phyloP scores from a whole-genome alignment of 2,113 vertebrate species.

The Tenebrosternarchus preto region DNA sequence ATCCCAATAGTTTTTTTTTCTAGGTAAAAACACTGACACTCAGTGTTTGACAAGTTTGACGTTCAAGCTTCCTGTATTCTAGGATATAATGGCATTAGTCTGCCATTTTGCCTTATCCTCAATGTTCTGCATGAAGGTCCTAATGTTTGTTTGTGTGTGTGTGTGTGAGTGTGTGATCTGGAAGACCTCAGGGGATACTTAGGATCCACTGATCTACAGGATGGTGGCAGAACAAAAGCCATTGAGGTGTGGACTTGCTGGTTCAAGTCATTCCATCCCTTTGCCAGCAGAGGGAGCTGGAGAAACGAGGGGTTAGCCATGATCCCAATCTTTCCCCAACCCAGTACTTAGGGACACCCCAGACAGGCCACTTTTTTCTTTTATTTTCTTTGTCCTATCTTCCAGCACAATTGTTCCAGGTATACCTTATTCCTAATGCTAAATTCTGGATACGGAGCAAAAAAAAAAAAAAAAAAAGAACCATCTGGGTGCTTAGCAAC shows the following conservation, averaged over 20 bases:
- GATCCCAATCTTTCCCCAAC: too few species aligned
- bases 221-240: not conserved
- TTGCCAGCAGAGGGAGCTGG: conserved; percentile 32
- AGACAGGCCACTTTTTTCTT: not conserved
- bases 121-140: conserved; percentile 33
- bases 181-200: conserved; percentile 30
- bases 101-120: conserved; percentile 47
- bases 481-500: too few species aligned
- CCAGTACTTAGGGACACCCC: too few species aligned
- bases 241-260: conserved; percentile 27
- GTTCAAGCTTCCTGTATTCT: not conserved
- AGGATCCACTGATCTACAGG: conserved; percentile 24
- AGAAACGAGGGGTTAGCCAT: conserved; percentile 8
- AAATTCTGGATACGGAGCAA: too few species aligned
- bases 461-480: not conserved
- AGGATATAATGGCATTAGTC: conserved; percentile 35
- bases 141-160: conserved; percentile 36
- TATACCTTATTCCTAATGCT: too few species aligned
- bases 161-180: not conserved
- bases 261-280: conserved; percentile 32
- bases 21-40: not conserved
- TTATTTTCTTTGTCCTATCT: not conserved
- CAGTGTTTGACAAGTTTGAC: not conserved
- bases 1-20: not conserved
- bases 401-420: too few species aligned